Evolutionary conservation across 1,140 invertebrate genomes (phyloP).

Genomic region (Rhopalosiphum padi): DNA sequence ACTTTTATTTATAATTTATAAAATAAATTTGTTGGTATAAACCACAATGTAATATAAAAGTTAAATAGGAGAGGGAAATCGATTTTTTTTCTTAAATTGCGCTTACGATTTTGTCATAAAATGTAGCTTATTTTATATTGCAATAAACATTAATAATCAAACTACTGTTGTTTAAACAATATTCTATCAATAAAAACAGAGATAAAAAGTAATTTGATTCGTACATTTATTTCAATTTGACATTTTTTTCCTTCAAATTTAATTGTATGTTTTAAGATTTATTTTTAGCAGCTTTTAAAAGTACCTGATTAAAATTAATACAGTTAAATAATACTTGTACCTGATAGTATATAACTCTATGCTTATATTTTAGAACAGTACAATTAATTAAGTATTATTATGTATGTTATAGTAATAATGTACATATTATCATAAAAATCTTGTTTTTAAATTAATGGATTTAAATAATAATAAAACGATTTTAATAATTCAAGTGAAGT

Average conservation of each 20-base stretch:
- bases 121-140: background rate
- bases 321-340: background rate
- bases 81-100: constrained; percentile 23
- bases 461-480: no score
- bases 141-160: background rate
- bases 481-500: no score
- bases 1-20: background rate
- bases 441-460: no score
- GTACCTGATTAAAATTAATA: background rate
- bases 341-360: background rate
- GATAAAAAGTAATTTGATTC: background rate
- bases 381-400: no score
- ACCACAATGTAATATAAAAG: background rate
- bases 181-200: background rate
- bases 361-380: background rate
- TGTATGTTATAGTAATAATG: no score
- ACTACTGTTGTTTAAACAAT: background rate
- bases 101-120: background rate
- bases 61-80: background rate
- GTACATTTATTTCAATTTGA: background rate
- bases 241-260: background rate
- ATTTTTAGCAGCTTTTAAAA: background rate
- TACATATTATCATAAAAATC: no score
- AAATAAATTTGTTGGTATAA: background rate
- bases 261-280: background rate